Base-by-base conservation (phyloP, 2,797 vertebrate genomes). In the Smutsia gigantea region DNA sequence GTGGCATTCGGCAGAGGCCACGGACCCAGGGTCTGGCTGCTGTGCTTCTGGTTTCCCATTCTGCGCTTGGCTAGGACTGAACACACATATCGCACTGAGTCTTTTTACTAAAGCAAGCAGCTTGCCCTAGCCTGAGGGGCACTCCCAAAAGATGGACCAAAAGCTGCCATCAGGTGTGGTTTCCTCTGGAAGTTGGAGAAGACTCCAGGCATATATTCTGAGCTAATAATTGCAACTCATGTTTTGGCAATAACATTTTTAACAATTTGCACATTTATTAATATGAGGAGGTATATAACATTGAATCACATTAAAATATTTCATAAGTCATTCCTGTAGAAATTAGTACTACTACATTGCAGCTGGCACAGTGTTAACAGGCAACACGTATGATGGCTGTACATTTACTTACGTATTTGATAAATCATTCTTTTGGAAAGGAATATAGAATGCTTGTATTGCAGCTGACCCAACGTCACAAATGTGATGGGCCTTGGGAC, bases 181-280 rank as follows among this genome's bases (percentile, higher is more conserved):
- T 92, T 90, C 21, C 27, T 63, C 31, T 34, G 42, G 83, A 7
- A 1, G 1, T 63, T 84, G 64, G 49, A 72, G 81, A 93, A 94
- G 69, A 83, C 42, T 25, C 21, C 23, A 5, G 9, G 42, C 14
- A 5, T 66, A 14, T 71, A 57, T 81, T 94, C 15, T 69, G 27
- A 89, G 59, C 34, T 81, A 89, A 57, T 90, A 5, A 29, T 15
- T 49, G 86, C 96, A 42, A 79, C 23, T 68, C 0, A 1, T 13
- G 51, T 91, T 51, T 75, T 68, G 66, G 85, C 8, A 46, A 68
- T 17, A 90, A 55, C 51, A 53, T 19, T 37, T 72, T 57, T 42
- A 18, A 61, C 53, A 42, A 59, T 87, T 81, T 87, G 2, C 55
- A 63, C 75, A 72, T 92, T 88, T 86, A 75, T 83, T 90, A 64